Base-by-base conservation (phyloP, 2,888 invertebrate genomes). In the Nezara viridula region DNA sequence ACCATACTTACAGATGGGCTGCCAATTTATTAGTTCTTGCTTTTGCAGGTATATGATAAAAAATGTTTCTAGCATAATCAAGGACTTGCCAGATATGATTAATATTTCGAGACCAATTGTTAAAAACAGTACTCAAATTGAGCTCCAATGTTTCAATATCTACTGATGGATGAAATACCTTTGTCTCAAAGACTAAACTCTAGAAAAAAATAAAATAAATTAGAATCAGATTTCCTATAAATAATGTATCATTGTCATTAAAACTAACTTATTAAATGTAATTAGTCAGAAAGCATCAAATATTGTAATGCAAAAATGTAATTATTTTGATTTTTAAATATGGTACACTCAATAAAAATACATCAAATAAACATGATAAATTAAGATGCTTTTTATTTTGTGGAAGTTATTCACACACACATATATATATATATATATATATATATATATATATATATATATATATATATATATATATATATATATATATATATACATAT, bases 91-190 rank as follows among this genome's bases (percentile, higher is more conserved):
- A 98, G 85, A 98, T 94, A 92, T 97, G 97, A 92, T 97, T 96
- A 89, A 95, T 95, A 91, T 95, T 96, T 92, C 95, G 95, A 92
- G 96, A 96, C 98, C 98, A 98, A 91, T 95, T 95, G 21, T 96
- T 95, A 93, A 98, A 98, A 19, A 96, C 97, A 93, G 96, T 95
- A 91, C 94, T 94, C 73, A 98, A 94, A 92, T 96, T 96, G 81
- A 98, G 93, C 92, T 96, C 95, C 90, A 97, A 96, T 86, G 96
- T 96, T 91, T 95, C 95, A 2, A 95, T 94, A 93, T 98, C 95
- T 90, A 98, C 95, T 88, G 97, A 94, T 90, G 98, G 98, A 94
- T 98, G 98, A 92, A 96, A 97, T 90, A 98, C 93, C 92, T 96
- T 95, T 90, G 96, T 95, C 93, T 97, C 96, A 93, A 98, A 98